Evolutionary conservation across 1,140 invertebrate species (phyloP).

Genomic region (Artemia franciscana): DNA sequence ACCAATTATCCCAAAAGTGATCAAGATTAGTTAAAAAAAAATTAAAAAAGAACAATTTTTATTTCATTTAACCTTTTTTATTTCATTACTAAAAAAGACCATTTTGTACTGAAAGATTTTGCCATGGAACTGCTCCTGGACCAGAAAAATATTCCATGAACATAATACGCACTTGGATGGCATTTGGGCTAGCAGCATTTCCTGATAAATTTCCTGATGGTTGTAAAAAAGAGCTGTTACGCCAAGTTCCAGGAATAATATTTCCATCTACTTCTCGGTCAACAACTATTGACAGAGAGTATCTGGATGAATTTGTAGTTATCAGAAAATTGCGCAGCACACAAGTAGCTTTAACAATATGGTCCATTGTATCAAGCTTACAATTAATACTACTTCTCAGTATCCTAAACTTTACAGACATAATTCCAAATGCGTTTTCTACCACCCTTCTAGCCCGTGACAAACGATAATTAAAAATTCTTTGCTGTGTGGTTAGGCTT

Average conservation of each 20-base stretch:
- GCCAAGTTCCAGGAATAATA: neutral
- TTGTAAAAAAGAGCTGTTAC: neutral
- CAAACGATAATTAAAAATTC: neutral
- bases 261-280: neutral
- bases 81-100: no score
- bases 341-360: slow-evolving; percentile 4
- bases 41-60: no score
- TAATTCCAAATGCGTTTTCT: slow-evolving; percentile 8
- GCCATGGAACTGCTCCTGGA: neutral
- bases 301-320: neutral
- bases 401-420: slow-evolving; percentile 2
- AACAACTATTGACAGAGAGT: neutral
- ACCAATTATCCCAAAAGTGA: no score
- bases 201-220: neutral
- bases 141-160: neutral
- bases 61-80: no score
- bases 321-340: slow-evolving; percentile 1
- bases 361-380: neutral
- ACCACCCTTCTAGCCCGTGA: neutral
- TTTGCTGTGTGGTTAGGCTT: neutral
- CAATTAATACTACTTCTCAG: slow-evolving; percentile 1
- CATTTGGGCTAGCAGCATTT: neutral
- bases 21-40: no score
- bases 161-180: neutral
- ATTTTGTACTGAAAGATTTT: no score